A percentile compares a stretch with the other conserved stretches of the same genome.
Evolutionary conservation across 2,888 invertebrate genomes (phyloP).

Genomic region (Euphydryas editha): DNA sequence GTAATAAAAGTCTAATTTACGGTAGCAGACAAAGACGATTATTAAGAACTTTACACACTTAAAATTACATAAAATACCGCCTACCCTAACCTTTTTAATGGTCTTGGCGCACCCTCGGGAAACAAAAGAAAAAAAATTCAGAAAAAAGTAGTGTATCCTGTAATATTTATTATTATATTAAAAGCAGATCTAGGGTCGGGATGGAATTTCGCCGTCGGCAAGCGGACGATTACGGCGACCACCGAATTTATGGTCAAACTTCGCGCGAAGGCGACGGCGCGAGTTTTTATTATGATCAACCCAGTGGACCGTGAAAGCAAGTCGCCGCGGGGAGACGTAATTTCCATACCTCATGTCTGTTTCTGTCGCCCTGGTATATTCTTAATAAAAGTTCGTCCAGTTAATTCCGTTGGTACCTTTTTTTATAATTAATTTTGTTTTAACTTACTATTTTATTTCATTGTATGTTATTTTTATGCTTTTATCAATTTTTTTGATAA

Average conservation of each 20-base stretch:
- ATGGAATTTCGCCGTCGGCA: constrained; percentile 69
- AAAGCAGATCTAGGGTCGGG: constrained; percentile 72
- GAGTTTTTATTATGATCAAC: constrained; percentile 84
- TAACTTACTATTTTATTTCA: not conserved
- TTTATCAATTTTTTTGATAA: too few relatives aligned
- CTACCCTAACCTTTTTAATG: constrained; percentile 80
- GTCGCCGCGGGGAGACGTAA: constrained; percentile 78
- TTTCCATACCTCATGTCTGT: constrained; percentile 82
- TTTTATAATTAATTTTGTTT: not conserved
- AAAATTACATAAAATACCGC: constrained; percentile 81
- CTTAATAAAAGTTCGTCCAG: constrained; percentile 73
- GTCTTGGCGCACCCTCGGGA: constrained; percentile 70
- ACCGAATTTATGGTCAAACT: constrained; percentile 84
- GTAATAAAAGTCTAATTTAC: constrained; percentile 51
- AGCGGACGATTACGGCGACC: constrained; percentile 73
- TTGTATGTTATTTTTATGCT: not conserved
- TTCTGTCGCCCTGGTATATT: constrained; percentile 78
- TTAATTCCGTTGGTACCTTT: constrained; percentile 2
- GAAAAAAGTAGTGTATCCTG: constrained; percentile 74
- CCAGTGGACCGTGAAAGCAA: constrained; percentile 84
- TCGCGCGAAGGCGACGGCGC: constrained; percentile 80
- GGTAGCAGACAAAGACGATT: constrained; percentile 71
- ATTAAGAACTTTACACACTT: constrained; percentile 78
- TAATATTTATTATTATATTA: constrained; percentile 82
- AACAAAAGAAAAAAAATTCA: constrained; percentile 75